Conservation (phyloP, 2,888 invertebrate genomes). For the Hemaris fuciformis region DNA sequence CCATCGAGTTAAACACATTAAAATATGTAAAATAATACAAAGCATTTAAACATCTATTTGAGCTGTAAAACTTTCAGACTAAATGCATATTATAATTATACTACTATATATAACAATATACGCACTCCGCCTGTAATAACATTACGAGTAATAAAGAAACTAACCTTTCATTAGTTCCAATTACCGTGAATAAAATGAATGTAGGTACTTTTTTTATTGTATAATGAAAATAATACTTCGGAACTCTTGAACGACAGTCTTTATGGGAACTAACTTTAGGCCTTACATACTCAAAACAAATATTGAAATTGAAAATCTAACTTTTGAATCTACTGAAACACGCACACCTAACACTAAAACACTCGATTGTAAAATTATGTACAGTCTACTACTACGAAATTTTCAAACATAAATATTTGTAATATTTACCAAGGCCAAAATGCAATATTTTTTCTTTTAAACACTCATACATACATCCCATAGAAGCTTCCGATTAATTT, state of each 20-base stretch:
- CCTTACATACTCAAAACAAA: neutral
- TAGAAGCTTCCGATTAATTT: neutral
- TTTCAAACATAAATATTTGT: neutral
- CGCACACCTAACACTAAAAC: neutral
- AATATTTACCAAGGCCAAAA: neutral
- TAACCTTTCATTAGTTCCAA: conserved; percentile 46
- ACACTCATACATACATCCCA: neutral
- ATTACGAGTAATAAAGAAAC: conserved; percentile 40
- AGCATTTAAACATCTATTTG: conserved; percentile 36
- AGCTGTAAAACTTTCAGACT: conserved; percentile 34
- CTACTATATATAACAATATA: conserved; percentile 27
- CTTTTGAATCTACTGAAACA: neutral
- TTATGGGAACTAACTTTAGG: neutral
- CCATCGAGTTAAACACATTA: conserved; percentile 32
- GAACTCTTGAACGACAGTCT: neutral
- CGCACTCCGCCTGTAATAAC: conserved; percentile 18
- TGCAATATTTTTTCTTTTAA: neutral
- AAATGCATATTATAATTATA: conserved; percentile 35
- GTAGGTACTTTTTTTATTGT: conserved; percentile 20
- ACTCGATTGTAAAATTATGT: neutral
- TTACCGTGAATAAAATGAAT: conserved; percentile 33
- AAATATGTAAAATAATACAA: conserved; percentile 12
- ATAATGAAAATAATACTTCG: conserved; percentile 14
- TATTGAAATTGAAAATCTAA: neutral
- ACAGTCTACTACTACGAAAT: neutral